Conservation (phyloP, 2,797 vertebrate genomes). For the Lemur catta region DNA sequence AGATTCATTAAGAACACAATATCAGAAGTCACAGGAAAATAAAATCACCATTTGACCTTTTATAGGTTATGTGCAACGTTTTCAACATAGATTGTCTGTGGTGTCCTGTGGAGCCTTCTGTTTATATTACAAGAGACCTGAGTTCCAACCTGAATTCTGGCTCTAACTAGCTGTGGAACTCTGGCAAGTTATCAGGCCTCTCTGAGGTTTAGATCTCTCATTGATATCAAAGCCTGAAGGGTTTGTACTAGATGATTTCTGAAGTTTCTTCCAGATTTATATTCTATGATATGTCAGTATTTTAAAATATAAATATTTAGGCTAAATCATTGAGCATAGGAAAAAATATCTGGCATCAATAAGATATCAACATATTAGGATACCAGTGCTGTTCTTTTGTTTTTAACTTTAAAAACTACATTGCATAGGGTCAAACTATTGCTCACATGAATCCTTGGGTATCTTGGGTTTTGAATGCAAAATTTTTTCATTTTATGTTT, state of each 20-base stretch:
- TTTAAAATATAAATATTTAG: not conserved
- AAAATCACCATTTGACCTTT: not conserved
- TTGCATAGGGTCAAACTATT: not conserved
- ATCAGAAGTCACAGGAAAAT: not conserved
- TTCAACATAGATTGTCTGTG: not conserved
- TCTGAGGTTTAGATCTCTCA: not conserved
- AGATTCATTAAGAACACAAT: not conserved
- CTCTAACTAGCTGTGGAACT: not conserved
- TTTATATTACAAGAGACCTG: not conserved
- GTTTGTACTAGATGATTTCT: not conserved
- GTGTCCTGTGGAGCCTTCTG: not conserved
- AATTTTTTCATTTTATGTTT: conserved; percentile 69
- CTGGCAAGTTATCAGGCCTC: not conserved
- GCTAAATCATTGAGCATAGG: not conserved
- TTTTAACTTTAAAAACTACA: conserved; percentile 29
- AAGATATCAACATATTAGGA: not conserved
- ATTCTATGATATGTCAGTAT: not conserved
- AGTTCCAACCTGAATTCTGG: not conserved
- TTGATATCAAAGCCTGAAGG: not conserved
- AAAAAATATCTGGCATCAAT: not conserved
- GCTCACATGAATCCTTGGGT: not conserved
- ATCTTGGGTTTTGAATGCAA: conserved; percentile 47
- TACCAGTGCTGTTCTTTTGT: not conserved
- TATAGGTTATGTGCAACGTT: not conserved
- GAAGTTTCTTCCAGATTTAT: not conserved